phyloP scores from a whole-genome alignment of 2,113 vertebrate species.

The Trichomycterus rosablanca region DNA sequence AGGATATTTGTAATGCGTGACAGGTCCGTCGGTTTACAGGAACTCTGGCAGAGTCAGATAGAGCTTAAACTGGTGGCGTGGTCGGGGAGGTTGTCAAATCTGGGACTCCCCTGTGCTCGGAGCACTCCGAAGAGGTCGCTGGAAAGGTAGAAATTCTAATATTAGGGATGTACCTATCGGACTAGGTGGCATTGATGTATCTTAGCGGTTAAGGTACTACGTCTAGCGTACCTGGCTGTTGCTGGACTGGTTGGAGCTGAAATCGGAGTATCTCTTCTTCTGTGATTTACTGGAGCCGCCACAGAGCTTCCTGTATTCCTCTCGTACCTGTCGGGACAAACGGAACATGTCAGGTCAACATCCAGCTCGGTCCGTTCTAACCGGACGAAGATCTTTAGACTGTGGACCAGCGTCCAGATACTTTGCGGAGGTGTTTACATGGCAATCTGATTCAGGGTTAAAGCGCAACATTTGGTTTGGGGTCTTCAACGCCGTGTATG shows the following conservation, averaged over 20 bases:
- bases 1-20: not conserved
- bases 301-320: slow-evolving; percentile 70
- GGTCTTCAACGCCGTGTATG: too few relatives aligned
- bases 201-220: too few relatives aligned
- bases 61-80: not conserved
- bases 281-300: slow-evolving; percentile 51
- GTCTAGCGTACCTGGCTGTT: slow-evolving; percentile 49
- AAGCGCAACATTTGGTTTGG: too few relatives aligned
- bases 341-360: too few relatives aligned
- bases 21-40: not conserved
- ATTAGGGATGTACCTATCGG: not conserved
- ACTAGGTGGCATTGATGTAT: too few relatives aligned
- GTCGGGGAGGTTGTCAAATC: slow-evolving; percentile 12
- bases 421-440: too few relatives aligned
- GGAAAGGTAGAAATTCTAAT: slow-evolving; percentile 1
- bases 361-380: too few relatives aligned
- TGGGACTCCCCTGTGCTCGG: slow-evolving; percentile 34
- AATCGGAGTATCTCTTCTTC: slow-evolving; percentile 69
- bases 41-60: not conserved
- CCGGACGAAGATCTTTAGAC: too few relatives aligned
- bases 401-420: not conserved
- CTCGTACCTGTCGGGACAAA: slow-evolving; percentile 72
- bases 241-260: slow-evolving; percentile 65
- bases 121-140: slow-evolving; percentile 32
- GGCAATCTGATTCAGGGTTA: too few relatives aligned